These are phyloP conservation scores for human DNA, from an alignment of 2,113 vertebrate genomes.

Conservation along the genomic window DNA sequence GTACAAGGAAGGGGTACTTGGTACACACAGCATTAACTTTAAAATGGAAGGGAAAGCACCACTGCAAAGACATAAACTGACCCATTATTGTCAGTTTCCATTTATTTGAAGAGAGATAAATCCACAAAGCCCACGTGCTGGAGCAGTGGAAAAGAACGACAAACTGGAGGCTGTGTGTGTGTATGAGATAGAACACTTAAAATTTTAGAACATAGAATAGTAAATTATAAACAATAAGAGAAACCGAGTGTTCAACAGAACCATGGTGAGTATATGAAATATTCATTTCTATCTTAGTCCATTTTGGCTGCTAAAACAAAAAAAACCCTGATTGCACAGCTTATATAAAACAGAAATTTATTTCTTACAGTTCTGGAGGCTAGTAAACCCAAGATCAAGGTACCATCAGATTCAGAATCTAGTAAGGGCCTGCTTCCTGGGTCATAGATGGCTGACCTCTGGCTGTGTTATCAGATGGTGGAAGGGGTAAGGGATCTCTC, in stretches of 20 bases:
- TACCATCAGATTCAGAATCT: background rate
- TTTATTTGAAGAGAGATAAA: background rate
- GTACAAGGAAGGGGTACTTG: background rate
- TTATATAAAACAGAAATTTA: background rate
- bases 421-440: background rate
- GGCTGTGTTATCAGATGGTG: background rate
- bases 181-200: background rate
- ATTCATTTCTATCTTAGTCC: background rate
- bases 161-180: no score
- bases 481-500: background rate
- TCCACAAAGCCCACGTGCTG: background rate
- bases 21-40: background rate
- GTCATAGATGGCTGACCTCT: background rate
- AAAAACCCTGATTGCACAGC: background rate
- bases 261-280: background rate
- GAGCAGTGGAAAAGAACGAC: background rate
- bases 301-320: background rate
- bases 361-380: background rate
- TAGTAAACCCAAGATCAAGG: background rate
- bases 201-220: background rate
- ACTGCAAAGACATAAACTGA: background rate
- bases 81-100: background rate
- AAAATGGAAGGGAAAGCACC: background rate
- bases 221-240: background rate
- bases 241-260: background rate